Base-by-base conservation (phyloP, 2,113 vertebrate genomes). In the Stomatorhinus ivindoensis region DNA sequence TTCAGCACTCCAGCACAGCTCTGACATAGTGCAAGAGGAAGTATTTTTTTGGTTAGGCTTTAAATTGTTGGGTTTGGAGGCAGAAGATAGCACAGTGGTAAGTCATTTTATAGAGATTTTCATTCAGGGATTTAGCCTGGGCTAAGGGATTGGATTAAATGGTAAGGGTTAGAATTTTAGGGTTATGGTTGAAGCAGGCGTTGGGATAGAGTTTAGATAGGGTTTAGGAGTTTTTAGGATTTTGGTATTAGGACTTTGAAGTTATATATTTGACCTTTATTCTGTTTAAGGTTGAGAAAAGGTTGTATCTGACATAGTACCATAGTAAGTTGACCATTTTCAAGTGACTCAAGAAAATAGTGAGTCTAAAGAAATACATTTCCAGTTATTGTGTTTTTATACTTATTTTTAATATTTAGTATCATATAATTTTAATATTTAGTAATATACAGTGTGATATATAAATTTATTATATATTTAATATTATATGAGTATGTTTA, bases 211-310 rank as follows among this genome's bases (percentile, higher is more conserved):
- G 73, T 80, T 80, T 80, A 80, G 73, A 80, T 80, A 80, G 73
- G 35, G 13, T 19, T 80, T 80, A 80, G 17, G 73, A 80, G 35
- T 80, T 80, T 80, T 80, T 42, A 80, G 73, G 73, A 80, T 80
- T 80, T 80, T 80, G 73, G 73, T 42, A 80, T 80, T 80, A 80
- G 73, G 73, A 80, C 35, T 80, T 80, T 80, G 73, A 80, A 80
- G 73, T 80, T 80, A 42, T 39, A n/a, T 80, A 42, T 80, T 35
- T 80, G 73, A 69, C 61, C n/a, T 11, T 69, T 69, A 69, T 69
- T 69, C 61, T 69, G 61, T 69, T 69, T 31, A 69, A 27, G 61
- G n/a, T 31, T 69, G 61, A 69, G 9, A 69, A 69, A 65, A 69
- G 61, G 61, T 69, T 13, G n/a, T 31, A 69, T 69, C n/a, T 69